Evolutionary conservation across 2,888 invertebrate genomes (phyloP).

Genomic region (Chesias legatella): DNA sequence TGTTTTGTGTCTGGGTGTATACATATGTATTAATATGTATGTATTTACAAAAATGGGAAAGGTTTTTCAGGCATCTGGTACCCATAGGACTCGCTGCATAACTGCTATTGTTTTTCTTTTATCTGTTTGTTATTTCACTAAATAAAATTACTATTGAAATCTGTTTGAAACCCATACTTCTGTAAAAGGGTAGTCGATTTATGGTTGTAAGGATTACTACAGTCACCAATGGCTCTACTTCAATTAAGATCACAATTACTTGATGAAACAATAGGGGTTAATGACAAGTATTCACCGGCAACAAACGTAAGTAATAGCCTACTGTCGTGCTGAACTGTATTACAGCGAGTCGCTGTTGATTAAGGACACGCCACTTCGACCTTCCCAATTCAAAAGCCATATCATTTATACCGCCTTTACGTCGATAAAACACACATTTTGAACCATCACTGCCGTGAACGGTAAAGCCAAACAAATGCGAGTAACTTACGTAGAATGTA

Average conservation of each 20-base stretch:
- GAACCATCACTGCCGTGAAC: conserved; percentile 12
- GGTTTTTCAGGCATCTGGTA: no score
- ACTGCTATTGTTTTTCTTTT: no score
- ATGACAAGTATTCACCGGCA: conserved; percentile 48
- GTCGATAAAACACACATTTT: conserved; percentile 20
- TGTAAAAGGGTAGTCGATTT: no score
- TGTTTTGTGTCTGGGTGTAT: no score
- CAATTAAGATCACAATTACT: conserved; percentile 45
- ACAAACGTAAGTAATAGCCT: conserved; percentile 48
- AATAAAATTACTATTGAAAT: no score
- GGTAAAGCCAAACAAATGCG: conserved; percentile 22
- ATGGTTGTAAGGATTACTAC: no score
- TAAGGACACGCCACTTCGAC: conserved; percentile 46
- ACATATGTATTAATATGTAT: no score
- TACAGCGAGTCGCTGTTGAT: conserved; percentile 45
- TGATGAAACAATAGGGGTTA: conserved; percentile 49
- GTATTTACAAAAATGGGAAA: no score
- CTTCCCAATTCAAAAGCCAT: conserved; percentile 38
- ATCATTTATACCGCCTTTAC: conserved; percentile 36
- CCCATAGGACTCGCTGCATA: no score
- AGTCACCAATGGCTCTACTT: conserved; percentile 8
- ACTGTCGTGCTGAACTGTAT: conserved; percentile 56
- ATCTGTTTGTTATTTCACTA: no score
- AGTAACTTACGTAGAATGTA: conserved; percentile 15
- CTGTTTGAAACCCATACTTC: no score